These are phyloP conservation scores for Macrosteles quadrilineatus DNA, from an alignment of 1,140 invertebrate genomes.

Conservation along the genomic window DNA sequence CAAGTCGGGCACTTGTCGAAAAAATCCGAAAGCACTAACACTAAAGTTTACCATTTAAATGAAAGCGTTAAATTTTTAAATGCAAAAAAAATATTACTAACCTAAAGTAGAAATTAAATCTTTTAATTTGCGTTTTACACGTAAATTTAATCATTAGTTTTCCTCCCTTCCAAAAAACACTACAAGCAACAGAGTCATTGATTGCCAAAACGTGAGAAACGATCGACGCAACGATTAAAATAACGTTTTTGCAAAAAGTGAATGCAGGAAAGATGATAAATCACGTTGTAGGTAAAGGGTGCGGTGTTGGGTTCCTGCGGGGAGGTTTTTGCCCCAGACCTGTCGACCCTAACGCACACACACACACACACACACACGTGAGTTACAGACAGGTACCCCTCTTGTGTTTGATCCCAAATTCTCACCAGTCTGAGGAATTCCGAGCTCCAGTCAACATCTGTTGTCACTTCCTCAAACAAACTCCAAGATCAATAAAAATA, in stretches of 20 bases:
- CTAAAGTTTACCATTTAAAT: no score
- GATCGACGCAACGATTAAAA: neutral
- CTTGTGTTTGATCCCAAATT: neutral
- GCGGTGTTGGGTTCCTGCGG: slow-evolving; percentile 7
- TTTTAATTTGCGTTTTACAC: no score
- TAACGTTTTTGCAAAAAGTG: slow-evolving; percentile 3
- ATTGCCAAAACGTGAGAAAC: slow-evolving; percentile 4
- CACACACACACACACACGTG: no score
- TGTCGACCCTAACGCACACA: neutral
- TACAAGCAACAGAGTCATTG: no score
- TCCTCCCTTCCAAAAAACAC: no score
- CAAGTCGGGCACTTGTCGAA: no score
- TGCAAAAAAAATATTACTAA: no score
- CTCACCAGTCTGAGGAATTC: slow-evolving; percentile 22
- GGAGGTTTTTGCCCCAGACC: slow-evolving; percentile 14
- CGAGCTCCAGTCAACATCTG: neutral
- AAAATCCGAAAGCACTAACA: no score
- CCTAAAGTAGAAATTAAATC: no score
- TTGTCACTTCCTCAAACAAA: neutral
- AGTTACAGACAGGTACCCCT: neutral
- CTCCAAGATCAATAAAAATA: no score
- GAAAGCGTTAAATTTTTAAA: no score
- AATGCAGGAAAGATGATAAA: slow-evolving; percentile 20
- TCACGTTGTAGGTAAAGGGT: slow-evolving; percentile 15
- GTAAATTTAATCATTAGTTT: no score